A percentile compares a stretch with the other conserved stretches of the same genome.
Evolutionary conservation across 2,113 vertebrate genomes (phyloP).

Genomic region (Blennius ocellaris): DNA sequence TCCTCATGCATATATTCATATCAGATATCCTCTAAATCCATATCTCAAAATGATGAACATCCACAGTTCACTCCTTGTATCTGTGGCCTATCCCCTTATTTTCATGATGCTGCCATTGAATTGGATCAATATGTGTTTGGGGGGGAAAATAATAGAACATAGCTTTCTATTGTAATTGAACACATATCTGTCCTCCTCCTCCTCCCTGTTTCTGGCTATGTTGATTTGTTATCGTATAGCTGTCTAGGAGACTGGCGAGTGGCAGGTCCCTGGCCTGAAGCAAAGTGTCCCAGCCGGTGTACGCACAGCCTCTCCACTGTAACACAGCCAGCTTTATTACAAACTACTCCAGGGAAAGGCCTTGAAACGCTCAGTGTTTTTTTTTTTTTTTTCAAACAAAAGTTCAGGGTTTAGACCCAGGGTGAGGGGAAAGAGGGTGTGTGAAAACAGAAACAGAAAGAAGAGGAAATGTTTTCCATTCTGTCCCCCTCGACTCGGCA

Average conservation of each 20-base stretch:
- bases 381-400: constrained; percentile 34
- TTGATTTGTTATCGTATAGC: constrained; percentile 64
- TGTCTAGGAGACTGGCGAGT: constrained; percentile 56
- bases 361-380: constrained; percentile 31
- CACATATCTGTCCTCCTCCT: constrained; percentile 1
- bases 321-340: constrained; percentile 62
- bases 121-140: constrained; percentile 45
- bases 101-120: constrained; percentile 6
- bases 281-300: constrained; percentile 28
- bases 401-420: constrained; percentile 63
- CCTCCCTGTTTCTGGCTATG: constrained; percentile 38
- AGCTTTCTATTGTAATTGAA: constrained; percentile 38
- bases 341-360: constrained; percentile 53
- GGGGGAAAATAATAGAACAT: constrained; percentile 46
- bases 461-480: constrained; percentile 80
- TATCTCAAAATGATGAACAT: constrained; percentile 25
- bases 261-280: constrained; percentile 51
- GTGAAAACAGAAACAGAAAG: constrained; percentile 68
- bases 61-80: constrained; percentile 32
- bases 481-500: constrained; percentile 40
- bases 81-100: not conserved
- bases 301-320: constrained; percentile 45
- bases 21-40: constrained; percentile 24
- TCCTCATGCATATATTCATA: not conserved
- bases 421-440: constrained; percentile 49